phyloP scores from a whole-genome alignment of 2,888 invertebrate species.

The Rhopalosiphum nymphaeae region DNA sequence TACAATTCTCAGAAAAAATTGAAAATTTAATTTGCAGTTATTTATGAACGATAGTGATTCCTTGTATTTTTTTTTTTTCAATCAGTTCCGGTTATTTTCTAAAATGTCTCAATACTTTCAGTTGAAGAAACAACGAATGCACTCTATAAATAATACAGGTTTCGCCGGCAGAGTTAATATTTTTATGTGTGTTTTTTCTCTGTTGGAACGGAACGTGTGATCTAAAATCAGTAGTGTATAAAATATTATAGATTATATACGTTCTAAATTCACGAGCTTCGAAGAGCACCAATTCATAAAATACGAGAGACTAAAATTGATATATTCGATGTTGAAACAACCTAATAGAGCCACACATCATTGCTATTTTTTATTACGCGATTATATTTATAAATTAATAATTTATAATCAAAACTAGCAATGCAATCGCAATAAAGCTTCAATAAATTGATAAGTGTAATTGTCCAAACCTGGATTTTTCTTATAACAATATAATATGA shows the following conservation, averaged over 20 bases:
- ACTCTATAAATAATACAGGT: neutral
- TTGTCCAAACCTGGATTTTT: neutral
- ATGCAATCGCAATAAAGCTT: neutral
- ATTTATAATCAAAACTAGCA: neutral
- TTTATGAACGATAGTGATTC: neutral
- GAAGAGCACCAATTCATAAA: neutral
- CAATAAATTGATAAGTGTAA: neutral
- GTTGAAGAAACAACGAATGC: neutral
- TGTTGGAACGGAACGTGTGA: accelerated
- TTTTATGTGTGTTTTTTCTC: neutral
- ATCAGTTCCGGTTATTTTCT: neutral
- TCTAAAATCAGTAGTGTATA: neutral
- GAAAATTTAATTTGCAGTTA: neutral
- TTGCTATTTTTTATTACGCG: neutral
- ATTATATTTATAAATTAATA: neutral
- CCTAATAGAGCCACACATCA: neutral
- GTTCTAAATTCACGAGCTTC: neutral
- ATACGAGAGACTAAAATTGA: neutral
- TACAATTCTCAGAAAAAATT: neutral
- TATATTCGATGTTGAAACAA: no score
- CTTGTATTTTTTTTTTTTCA: neutral
- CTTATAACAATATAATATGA: neutral
- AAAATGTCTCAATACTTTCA: neutral
- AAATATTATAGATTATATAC: neutral
- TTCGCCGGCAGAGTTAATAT: neutral